phyloP scores from a whole-genome alignment of 1,140 invertebrate species.

The Linepithema humile region DNA sequence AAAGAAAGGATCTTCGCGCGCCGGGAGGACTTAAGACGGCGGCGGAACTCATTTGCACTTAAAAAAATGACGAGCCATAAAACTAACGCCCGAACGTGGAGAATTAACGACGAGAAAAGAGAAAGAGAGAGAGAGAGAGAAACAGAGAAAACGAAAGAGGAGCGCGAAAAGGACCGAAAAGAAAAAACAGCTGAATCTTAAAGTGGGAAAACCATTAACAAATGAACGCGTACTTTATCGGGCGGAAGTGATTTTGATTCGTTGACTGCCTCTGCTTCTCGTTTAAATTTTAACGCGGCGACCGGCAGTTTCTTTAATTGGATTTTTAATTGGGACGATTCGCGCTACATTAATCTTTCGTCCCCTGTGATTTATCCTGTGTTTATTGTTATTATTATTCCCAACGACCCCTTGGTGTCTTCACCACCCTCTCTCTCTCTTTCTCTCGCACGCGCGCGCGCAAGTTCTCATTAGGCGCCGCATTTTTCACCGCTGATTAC shows the following conservation, averaged over 20 bases:
- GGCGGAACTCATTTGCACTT: slow-evolving; percentile 83
- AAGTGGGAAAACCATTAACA: slow-evolving; percentile 79
- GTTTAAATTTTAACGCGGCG: slow-evolving; percentile 80
- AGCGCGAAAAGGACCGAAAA: slow-evolving; percentile 6
- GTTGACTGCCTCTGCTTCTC: slow-evolving; percentile 73
- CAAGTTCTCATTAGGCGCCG: slow-evolving; percentile 46
- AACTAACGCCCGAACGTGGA: slow-evolving; percentile 79
- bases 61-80: slow-evolving; percentile 84
- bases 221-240: slow-evolving; percentile 83
- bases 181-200: slow-evolving; percentile 63
- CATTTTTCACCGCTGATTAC: slow-evolving; percentile 46
- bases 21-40: slow-evolving; percentile 55
- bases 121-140: slow-evolving; percentile 48
- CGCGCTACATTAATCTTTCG: slow-evolving; percentile 80
- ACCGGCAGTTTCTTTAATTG: slow-evolving; percentile 81
- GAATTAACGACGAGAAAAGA: slow-evolving; percentile 74
- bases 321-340: slow-evolving; percentile 84
- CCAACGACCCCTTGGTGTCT: slow-evolving; percentile 13
- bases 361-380: slow-evolving; percentile 47
- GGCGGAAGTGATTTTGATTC: slow-evolving; percentile 83
- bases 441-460: background rate
- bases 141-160: slow-evolving; percentile 10
- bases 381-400: slow-evolving; percentile 76
- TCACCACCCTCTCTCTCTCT: slow-evolving; percentile 1
- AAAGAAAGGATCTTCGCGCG: slow-evolving; percentile 73